Percentiles rank a stretch among this genome's conserved stretches.
Conservation (phyloP, 2,888 invertebrate genomes). For the Lathronympha strigana region DNA sequence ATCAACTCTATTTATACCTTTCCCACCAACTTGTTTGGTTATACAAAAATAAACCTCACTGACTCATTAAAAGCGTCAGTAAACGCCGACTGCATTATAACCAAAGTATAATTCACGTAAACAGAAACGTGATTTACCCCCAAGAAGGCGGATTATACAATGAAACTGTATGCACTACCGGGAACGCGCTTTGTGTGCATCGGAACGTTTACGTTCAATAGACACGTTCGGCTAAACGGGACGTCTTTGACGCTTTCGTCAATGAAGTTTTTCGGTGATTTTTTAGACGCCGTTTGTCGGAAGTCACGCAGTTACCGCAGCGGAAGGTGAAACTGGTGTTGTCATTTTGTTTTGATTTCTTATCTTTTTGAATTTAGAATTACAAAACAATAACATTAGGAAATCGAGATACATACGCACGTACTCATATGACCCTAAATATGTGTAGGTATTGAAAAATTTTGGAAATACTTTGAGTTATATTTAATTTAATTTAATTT, state of each 20-base stretch:
- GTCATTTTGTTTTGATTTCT: constrained; percentile 21
- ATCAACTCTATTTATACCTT: constrained; percentile 20
- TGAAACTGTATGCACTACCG: constrained; percentile 46
- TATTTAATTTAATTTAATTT: no score
- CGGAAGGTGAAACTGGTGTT: constrained; percentile 45
- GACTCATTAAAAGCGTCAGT: constrained; percentile 39
- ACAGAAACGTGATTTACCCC: constrained; percentile 43
- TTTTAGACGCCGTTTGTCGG: constrained; percentile 52
- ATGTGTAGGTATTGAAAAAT: no score
- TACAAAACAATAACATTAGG: no score
- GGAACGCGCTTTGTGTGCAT: constrained; percentile 50
- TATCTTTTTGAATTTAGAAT: not conserved
- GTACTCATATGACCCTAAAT: no score
- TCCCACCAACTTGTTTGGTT: constrained; percentile 8
- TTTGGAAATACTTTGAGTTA: no score
- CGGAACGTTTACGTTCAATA: constrained; percentile 49
- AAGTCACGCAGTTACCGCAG: constrained; percentile 49
- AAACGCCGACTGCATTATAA: constrained; percentile 35
- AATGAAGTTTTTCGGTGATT: constrained; percentile 39
- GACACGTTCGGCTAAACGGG: constrained; percentile 52
- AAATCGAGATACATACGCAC: no score
- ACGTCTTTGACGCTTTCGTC: constrained; percentile 47
- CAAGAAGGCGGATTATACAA: constrained; percentile 46
- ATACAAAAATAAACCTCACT: constrained; percentile 33
- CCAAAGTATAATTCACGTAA: constrained; percentile 40